phyloP scores from a whole-genome alignment of 2,888 invertebrate genomes.

The Melolontha melolontha region DNA sequence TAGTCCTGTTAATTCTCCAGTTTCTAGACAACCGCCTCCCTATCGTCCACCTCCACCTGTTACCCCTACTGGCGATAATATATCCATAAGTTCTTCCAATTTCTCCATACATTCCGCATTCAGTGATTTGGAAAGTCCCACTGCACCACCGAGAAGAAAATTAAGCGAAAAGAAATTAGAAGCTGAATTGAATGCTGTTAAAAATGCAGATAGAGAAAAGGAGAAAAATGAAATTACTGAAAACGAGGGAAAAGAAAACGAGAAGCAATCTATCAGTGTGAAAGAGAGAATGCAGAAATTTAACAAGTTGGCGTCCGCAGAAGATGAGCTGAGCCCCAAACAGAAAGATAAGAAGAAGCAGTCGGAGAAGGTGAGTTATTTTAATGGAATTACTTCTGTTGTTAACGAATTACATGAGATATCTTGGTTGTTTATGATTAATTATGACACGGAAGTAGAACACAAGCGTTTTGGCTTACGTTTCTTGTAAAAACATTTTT shows the following conservation, averaged over 20 bases:
- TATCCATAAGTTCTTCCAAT: slow-evolving; percentile 45
- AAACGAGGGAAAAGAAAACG: slow-evolving; percentile 55
- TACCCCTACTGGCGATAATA: slow-evolving; percentile 55
- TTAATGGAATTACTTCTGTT: background rate
- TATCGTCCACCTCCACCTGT: slow-evolving; percentile 65
- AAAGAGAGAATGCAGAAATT: slow-evolving; percentile 94
- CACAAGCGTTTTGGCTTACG: too few relatives aligned
- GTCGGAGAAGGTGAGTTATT: slow-evolving; percentile 41
- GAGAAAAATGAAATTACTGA: slow-evolving; percentile 51
- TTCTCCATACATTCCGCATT: slow-evolving; percentile 43
- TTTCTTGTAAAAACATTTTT: too few relatives aligned
- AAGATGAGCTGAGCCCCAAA: slow-evolving; percentile 69
- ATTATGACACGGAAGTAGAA: too few relatives aligned
- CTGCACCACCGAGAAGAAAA: slow-evolving; percentile 70
- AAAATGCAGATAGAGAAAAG: slow-evolving; percentile 12
- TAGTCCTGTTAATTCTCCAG: slow-evolving; percentile 56
- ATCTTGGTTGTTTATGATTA: too few relatives aligned
- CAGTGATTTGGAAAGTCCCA: slow-evolving; percentile 62
- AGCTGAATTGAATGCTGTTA: slow-evolving; percentile 14
- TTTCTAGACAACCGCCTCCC: slow-evolving; percentile 69
- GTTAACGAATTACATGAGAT: slow-evolving; percentile 27
- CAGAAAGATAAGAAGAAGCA: slow-evolving; percentile 65
- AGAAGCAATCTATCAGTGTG: slow-evolving; percentile 83
- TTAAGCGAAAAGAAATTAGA: slow-evolving; percentile 65
- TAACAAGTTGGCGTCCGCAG: slow-evolving; percentile 90